These are phyloP conservation scores for Pocota personata DNA, from an alignment of 2,888 invertebrate genomes.

Conservation along the genomic window DNA sequence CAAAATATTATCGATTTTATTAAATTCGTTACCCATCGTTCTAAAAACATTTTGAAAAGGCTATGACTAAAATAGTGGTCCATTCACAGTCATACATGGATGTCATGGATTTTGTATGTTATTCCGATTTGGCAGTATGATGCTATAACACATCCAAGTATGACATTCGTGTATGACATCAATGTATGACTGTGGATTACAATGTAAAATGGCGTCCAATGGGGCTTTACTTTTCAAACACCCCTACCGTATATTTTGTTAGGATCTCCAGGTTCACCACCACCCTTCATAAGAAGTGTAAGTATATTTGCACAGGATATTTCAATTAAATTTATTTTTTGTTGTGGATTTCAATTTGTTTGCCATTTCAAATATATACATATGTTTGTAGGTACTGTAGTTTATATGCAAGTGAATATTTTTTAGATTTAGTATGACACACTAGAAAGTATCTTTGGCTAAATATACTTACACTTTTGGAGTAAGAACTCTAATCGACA, in stretches of 20 bases:
- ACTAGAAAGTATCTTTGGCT: constrained; percentile 37
- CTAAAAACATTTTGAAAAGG: too few relatives aligned
- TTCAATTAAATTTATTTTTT: constrained; percentile 7
- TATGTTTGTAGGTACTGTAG: too few relatives aligned
- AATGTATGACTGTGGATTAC: too few relatives aligned
- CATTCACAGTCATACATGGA: too few relatives aligned
- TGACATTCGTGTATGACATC: too few relatives aligned
- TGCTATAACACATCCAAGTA: too few relatives aligned
- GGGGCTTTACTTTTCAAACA: neutral
- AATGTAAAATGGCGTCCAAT: neutral
- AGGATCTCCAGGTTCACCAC: constrained; percentile 7
- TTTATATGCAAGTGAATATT: constrained; percentile 12
- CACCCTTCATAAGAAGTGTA: constrained; percentile 46
- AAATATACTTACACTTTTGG: constrained; percentile 71
- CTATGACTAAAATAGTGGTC: too few relatives aligned
- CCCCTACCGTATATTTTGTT: constrained; percentile 12
- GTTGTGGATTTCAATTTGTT: neutral
- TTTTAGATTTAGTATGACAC: constrained; percentile 46
- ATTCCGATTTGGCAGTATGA: too few relatives aligned
- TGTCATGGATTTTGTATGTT: too few relatives aligned
- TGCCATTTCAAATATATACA: neutral
- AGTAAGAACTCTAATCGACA: constrained; percentile 69
- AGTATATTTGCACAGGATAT: constrained; percentile 54
- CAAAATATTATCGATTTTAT: too few relatives aligned
- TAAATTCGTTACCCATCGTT: too few relatives aligned